A percentile compares a stretch with the other conserved stretches of the same genome.
These are phyloP conservation scores for Cydia splendana DNA, from an alignment of 1,140 invertebrate genomes.

Conservation along the genomic window DNA sequence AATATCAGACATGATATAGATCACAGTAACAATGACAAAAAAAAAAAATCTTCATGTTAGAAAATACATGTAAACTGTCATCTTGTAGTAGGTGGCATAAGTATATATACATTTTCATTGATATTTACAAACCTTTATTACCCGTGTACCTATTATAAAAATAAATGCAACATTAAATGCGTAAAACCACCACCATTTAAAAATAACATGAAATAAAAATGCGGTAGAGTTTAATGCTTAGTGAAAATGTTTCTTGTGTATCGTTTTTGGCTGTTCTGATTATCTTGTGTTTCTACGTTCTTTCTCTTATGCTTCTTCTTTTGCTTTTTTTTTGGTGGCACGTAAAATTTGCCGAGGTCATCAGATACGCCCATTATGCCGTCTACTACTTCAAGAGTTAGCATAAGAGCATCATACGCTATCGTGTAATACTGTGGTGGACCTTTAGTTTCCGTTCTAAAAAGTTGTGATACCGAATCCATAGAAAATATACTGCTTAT, in stretches of 20 bases:
- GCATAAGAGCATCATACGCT: conserved; percentile 60
- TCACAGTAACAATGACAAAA: background rate
- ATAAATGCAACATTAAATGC: conserved; percentile 34
- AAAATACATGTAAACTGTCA: background rate
- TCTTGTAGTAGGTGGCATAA: conserved; percentile 10
- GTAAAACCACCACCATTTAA: conserved; percentile 43
- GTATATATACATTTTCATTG: conserved; percentile 54
- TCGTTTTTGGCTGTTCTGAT: background rate
- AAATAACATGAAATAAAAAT: conserved; percentile 39
- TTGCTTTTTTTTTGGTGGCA: conserved; percentile 24
- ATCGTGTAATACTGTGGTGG: conserved; percentile 56
- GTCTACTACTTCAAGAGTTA: conserved; percentile 58
- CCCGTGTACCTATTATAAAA: conserved; percentile 36
- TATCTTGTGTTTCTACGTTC: conserved; percentile 37
- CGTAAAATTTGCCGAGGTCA: conserved; percentile 31
- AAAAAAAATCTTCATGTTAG: background rate
- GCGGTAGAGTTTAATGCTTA: conserved; percentile 33
- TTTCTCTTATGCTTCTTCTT: conserved; percentile 38
- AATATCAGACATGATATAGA: background rate
- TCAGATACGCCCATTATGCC: conserved; percentile 55
- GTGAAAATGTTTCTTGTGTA: conserved; percentile 1
- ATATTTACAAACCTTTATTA: conserved; percentile 63
- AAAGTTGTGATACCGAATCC: conserved; percentile 48
- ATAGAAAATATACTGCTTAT: conserved; percentile 42
- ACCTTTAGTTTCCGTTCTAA: conserved; percentile 49